Evolutionary conservation across 2,888 invertebrate genomes (phyloP).

Genomic region (Chirona hameri): DNA sequence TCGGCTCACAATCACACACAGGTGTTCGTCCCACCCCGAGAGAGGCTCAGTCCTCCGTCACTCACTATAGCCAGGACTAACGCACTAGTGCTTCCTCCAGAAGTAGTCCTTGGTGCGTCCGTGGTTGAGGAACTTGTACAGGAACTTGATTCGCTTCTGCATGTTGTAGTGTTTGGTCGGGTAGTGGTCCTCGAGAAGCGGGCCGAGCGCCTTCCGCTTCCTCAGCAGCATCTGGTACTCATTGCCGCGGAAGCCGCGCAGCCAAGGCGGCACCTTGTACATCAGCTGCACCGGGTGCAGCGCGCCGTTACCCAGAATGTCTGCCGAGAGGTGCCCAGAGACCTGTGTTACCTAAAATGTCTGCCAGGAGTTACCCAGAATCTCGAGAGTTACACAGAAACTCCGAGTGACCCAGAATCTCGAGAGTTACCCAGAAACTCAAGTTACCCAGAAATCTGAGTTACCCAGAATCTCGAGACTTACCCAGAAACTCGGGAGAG

Average conservation of each 20-base stretch:
- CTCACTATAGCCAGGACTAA: not conserved
- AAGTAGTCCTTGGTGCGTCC: conserved; percentile 59
- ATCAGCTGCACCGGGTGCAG: conserved; percentile 78
- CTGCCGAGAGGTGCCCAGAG: conserved; percentile 43
- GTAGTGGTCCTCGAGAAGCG: conserved; percentile 57
- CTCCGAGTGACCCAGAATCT: no score
- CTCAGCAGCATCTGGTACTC: conserved; percentile 66
- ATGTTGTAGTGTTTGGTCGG: conserved; percentile 76
- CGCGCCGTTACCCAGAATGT: conserved; percentile 81
- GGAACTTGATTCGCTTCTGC: conserved; percentile 65
- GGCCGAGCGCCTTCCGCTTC: conserved; percentile 64
- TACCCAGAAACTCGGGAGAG: no score
- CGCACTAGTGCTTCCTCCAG: conserved; percentile 27
- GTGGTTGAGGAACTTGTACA: conserved; percentile 73
- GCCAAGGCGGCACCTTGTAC: conserved; percentile 82
- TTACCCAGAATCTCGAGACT: no score
- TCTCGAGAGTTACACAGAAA: no score
- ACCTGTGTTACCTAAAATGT: not conserved
- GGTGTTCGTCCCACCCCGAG: no score
- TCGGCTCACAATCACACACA: no score
- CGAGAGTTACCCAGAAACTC: no score
- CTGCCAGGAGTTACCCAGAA: no score
- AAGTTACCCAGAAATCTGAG: no score
- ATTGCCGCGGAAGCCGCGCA: conserved; percentile 80
- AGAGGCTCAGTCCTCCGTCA: no score